Conservation (phyloP, 2,888 invertebrate species). For the Yponomeuta malinellus region DNA sequence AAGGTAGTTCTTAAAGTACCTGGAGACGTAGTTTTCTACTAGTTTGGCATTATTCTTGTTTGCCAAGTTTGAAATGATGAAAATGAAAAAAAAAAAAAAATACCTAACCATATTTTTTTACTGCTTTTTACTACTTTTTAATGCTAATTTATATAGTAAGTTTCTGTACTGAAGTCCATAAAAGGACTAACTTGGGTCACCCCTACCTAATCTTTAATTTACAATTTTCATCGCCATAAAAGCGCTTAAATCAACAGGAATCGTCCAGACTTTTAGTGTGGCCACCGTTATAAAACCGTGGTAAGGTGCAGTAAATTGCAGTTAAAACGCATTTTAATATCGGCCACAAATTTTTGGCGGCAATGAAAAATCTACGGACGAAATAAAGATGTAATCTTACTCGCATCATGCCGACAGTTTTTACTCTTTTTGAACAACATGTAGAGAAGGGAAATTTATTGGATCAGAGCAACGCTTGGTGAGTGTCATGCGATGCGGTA, state of each 20-base stretch:
- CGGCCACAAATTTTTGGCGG: slow-evolving; percentile 11
- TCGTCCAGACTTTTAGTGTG: neutral
- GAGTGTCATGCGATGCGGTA: slow-evolving; percentile 42
- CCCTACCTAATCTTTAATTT: slow-evolving; percentile 3
- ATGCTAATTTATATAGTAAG: neutral
- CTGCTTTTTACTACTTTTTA: too few species aligned
- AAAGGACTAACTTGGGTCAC: neutral
- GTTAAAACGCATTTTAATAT: slow-evolving; percentile 14
- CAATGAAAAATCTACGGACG: slow-evolving; percentile 6
- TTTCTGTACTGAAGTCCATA: neutral
- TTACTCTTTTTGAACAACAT: neutral
- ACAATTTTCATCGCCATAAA: neutral
- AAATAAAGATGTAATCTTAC: slow-evolving; percentile 13
- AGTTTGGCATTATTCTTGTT: too few species aligned
- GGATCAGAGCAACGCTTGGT: slow-evolving; percentile 23
- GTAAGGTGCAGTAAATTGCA: slow-evolving; percentile 11
- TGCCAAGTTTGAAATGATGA: too few species aligned
- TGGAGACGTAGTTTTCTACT: too few species aligned
- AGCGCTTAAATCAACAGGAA: neutral
- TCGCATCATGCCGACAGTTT: slow-evolving; percentile 8
- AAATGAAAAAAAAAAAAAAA: too few species aligned
- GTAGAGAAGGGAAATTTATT: neutral
- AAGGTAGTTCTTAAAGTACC: too few species aligned
- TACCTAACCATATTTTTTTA: too few species aligned
- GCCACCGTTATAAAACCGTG: neutral